These are phyloP conservation scores for Chaetodon trifascialis DNA, from an alignment of 2,113 vertebrate genomes.

Conservation along the genomic window DNA sequence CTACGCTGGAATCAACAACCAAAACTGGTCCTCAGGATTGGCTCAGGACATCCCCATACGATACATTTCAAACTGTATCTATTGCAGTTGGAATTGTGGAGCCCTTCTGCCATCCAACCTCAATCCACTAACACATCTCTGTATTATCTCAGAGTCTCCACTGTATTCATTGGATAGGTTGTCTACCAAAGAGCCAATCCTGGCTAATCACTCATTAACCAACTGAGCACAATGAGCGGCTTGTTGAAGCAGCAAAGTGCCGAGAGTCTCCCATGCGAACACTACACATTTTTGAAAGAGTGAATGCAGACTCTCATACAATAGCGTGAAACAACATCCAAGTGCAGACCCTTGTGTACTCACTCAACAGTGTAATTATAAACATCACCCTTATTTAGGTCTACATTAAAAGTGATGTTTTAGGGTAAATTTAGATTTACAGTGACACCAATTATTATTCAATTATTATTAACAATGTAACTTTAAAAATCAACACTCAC, in stretches of 20 bases:
- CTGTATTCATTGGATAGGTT: conserved; percentile 46
- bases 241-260: conserved; percentile 48
- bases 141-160: conserved; percentile 15
- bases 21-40: not conserved
- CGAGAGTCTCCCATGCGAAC: conserved; percentile 32
- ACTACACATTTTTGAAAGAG: conserved; percentile 40
- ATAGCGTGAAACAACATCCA: conserved; percentile 4
- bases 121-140: not conserved
- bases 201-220: conserved; percentile 67
- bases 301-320: conserved; percentile 8
- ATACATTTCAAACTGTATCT: not conserved
- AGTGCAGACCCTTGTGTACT: not conserved
- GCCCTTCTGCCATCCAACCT: not conserved
- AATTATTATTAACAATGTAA: not conserved
- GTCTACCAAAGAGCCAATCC: conserved; percentile 42
- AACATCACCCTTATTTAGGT: not conserved
- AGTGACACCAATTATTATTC: not conserved
- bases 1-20: not conserved
- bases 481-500: conserved; percentile 1
- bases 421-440: not conserved
- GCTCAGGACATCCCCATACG: not conserved
- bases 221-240: conserved; percentile 60
- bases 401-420: not conserved
- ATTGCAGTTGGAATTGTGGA: not conserved
- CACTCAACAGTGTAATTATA: not conserved